Base-by-base conservation (phyloP, 2,797 vertebrate genomes). In the Xenentodon cancila region DNA sequence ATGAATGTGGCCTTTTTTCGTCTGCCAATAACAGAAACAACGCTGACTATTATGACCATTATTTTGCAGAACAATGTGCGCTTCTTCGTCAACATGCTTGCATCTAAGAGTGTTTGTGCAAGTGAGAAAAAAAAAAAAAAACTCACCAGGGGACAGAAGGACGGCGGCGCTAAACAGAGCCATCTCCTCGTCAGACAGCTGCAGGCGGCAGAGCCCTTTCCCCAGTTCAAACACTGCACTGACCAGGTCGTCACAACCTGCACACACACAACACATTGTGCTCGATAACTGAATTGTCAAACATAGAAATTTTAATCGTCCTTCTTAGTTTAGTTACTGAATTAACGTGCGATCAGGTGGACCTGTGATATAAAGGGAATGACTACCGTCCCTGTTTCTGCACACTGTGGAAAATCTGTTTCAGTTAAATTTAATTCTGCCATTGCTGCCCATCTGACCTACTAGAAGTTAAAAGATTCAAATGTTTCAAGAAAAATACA, bases 161-260 rank as follows among this genome's bases (percentile, higher is more conserved):
- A 96, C 93, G 0, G 94, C 91, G 0, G 95, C 95, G 0, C 95
- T 95, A 79, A 97, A 97, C 48, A 97, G 88, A 48, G 96, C 96
- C 64, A 96, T 94, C 88, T 97, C 96, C 79, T 97, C 95, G 0
- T 97, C 96, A 0, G 94, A 95, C 60, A 97, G 91, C 87, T 97
- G 95, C 40, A 97, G 92, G 55, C 94, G 94, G 73, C 94, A 95
- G 25, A 97, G 89, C 62, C 91, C 92, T 89, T 94, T 95, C 19
- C 94, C 96, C 68, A 97, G 89, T 77, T 97, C 96, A 46, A 96
- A 96, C 71, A 96, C 64, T 0, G 94, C 92, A 0, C 84, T 89
- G 4, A 96, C 92, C 57, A 97, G 92, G 77, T 97, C 96, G 4
- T 97, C 96, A 42, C 96, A 97, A 49, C 96, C 96, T 97, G 85